A percentile compares a stretch with the other conserved stretches of the same genome.
These are phyloP conservation scores for Drosophila kurseongensis DNA, from an alignment of 1,140 invertebrate species.

Conservation along the genomic window DNA sequence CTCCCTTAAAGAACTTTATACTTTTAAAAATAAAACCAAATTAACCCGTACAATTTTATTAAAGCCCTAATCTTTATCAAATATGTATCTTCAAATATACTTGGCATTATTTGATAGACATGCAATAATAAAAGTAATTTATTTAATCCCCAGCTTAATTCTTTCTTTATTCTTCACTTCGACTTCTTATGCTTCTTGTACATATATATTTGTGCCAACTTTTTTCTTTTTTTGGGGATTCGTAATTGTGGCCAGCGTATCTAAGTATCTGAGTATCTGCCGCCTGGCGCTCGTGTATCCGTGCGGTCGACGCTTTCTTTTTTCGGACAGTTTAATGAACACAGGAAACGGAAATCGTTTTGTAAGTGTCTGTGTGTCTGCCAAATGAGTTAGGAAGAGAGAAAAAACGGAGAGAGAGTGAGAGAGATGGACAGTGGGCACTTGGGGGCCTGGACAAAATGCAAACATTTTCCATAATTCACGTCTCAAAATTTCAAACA, in stretches of 20 bases:
- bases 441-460: background rate
- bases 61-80: background rate
- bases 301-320: conserved; percentile 64
- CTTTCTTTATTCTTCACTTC: background rate
- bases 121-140: background rate
- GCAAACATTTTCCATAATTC: conserved; percentile 42
- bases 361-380: conserved; percentile 11
- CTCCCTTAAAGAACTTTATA: too few species aligned
- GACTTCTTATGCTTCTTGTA: background rate
- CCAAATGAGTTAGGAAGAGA: background rate
- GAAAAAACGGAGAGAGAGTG: background rate
- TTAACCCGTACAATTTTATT: too few species aligned
- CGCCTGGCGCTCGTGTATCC: conserved; percentile 25
- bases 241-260: conserved; percentile 45
- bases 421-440: background rate
- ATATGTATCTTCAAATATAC: background rate
- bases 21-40: too few species aligned
- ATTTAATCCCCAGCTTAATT: background rate
- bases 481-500: conserved; percentile 14
- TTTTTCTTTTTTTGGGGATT: background rate
- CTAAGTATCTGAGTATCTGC: conserved; percentile 21
- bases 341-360: conserved; percentile 79
- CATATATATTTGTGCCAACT: conserved; percentile 1
- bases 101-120: background rate
- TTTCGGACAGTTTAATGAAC: conserved; percentile 74